Evolutionary conservation across 64 coral and sea anemone genomes (phyloP).

Genomic region (Astreopora myriophthalma): DNA sequence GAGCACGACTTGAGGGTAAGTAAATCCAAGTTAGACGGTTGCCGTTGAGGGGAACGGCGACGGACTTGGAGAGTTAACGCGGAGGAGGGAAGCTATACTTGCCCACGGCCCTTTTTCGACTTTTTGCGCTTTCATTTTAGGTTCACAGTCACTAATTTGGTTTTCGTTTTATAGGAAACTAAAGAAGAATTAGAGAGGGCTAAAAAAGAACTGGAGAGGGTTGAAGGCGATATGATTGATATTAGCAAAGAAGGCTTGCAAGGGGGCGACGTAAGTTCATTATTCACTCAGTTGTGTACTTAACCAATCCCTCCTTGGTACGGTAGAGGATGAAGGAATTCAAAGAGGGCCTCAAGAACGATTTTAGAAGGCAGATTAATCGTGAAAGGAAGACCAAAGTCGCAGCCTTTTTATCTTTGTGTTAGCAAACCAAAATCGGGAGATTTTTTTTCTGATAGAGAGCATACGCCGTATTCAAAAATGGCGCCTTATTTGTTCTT

Average conservation of each 20-base stretch:
- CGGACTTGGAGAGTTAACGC: not conserved
- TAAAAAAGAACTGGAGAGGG: conserved; percentile 32
- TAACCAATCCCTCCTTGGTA: not conserved
- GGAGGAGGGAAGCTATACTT: no score
- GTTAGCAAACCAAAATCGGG: no score
- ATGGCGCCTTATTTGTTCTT: no score
- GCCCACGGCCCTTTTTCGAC: no score
- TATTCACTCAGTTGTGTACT: not conserved
- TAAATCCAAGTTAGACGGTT: not conserved
- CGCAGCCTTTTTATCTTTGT: no score
- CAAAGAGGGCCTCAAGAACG: no score
- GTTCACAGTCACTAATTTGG: not conserved
- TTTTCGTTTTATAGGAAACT: not conserved
- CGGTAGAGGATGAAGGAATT: not conserved
- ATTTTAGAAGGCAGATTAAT: no score
- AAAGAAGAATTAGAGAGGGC: conserved; percentile 36
- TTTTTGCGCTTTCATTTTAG: not conserved
- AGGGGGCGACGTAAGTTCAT: conserved; percentile 36
- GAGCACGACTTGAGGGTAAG: conserved; percentile 64
- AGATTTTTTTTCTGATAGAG: no score
- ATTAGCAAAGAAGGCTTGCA: conserved; percentile 32
- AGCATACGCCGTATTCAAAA: no score
- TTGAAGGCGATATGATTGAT: conserved; percentile 62
- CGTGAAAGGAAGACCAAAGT: no score
- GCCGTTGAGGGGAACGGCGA: no score